Evolutionary conservation across 1,140 invertebrate genomes (phyloP), one percentile per base, ranked within the genome.

Genomic region (Lepidostoma basale): DNA sequence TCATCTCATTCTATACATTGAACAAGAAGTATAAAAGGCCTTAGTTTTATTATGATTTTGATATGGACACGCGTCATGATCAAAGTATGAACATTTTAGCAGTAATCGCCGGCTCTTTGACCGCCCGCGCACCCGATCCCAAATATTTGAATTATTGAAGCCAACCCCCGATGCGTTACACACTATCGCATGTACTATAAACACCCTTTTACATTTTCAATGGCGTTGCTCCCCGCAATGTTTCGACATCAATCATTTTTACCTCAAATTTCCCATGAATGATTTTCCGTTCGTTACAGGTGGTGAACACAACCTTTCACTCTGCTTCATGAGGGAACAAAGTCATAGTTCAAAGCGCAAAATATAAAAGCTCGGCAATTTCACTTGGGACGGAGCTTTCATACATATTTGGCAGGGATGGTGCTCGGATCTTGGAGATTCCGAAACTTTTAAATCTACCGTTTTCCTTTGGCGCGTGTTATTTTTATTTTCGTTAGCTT

Each of bases 231-330:
- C 26, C 36, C 62, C 54, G 56, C 54, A 69, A 62, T 65, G 62
- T 65, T 69, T 69, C 62, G 42, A 62, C 68, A 69, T 69, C 68
- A 64, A 69, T 69, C 68, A 69, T 69, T 69, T 69, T 69, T 60
- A 52, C 49, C 52, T 65, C 60, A 64, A 69, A 60, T 65, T 69
- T 65, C 30, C 47, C 62, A 65, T 69, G 54, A 67, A 59, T 58
- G 64, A 47, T 67, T 59, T 66, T 42, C 63, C 64, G 40, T 45
- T 54, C 64, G 64, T 67, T 59, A 33, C 62, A 54, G 62, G 45
- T 45, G 33, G 45, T 45, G 47, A 64, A 30, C 62, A 45, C 47
- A 36, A 59, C 63, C 63, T 56, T 66, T 66, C 63, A 66, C 36
- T 60, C 39, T 26, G 26, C 25, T 60, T 40, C 42, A 60, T 44